Evolutionary conservation across 2,888 invertebrate species (phyloP).

Genomic region (Parnassius smintheus): DNA sequence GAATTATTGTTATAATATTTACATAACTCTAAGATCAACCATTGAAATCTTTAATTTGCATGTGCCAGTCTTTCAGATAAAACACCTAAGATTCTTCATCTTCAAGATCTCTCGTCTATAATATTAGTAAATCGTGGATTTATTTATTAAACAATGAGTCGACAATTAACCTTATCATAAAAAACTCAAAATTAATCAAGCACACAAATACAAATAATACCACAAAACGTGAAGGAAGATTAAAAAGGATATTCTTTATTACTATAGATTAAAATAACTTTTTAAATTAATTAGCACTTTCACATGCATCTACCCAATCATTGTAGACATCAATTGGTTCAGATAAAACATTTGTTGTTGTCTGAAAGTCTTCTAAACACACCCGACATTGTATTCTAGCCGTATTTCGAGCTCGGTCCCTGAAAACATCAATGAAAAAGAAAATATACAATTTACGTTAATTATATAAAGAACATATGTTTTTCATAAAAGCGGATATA

Average conservation of each 20-base stretch:
- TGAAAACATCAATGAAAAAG: constrained; percentile 63
- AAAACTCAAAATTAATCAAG: constrained; percentile 19
- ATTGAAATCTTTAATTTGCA: too few species aligned
- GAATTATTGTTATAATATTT: too few species aligned
- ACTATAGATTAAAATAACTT: constrained; percentile 34
- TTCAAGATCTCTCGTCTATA: too few species aligned
- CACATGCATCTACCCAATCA: constrained; percentile 99
- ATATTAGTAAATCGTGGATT: too few species aligned
- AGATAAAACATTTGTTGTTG: constrained; percentile 96
- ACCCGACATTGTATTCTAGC: constrained; percentile 97
- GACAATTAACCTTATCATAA: neutral
- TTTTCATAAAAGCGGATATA: constrained; percentile 33
- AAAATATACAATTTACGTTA: neutral
- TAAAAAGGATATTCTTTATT: constrained; percentile 33
- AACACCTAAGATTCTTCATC: too few species aligned
- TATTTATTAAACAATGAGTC: too few species aligned
- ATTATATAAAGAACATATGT: neutral
- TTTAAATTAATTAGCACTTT: constrained; percentile 86
- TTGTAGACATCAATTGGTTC: constrained; percentile 99
- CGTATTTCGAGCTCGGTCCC: constrained; percentile 97
- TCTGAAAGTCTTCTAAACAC: constrained; percentile 98
- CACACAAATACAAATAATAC: constrained; percentile 9
- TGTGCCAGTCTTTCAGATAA: too few species aligned
- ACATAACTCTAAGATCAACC: too few species aligned
- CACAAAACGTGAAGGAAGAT: constrained; percentile 28